Evolutionary conservation across 2,113 vertebrate species (phyloP), one percentile per base, ranked within the genome.

Genomic region (Esox niger): DNA sequence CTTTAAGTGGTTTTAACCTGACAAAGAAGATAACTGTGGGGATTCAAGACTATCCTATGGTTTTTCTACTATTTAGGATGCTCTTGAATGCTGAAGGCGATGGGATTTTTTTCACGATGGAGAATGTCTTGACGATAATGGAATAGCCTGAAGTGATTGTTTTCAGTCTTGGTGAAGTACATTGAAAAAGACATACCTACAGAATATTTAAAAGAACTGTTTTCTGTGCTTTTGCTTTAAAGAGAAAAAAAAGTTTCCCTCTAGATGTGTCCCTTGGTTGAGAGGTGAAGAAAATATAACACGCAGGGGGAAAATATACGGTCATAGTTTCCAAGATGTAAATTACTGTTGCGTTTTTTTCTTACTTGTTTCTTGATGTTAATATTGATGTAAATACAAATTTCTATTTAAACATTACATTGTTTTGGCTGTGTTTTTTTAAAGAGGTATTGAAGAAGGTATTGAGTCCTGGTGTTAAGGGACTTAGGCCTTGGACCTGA

Each of bases 381-480:
- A 92, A 95, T 95, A 94, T 94, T 88, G 74, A 91, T 95, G 96
- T 97, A 98, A 98, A 98, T 98, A 98, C 94, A 98, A 92, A 93
- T 95, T 98, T 96, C 91, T 98, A 95, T 98, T 97, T 96, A 95
- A 96, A 94, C 91, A 88, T 86, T 86, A 86, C 62, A 60, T 7
- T 26, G 76, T 72, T 49, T 80, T 26, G 64, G 8, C 11, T 70
- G 15, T 54, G 49, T 74, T 31, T 66, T 73, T 64, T 2, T 4
- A 13, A 1, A 58, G 20, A 38, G 10, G 9, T 1, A 59, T 6
- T 20, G n/a, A n/a, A 3, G 13, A 43, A 43, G 38, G 15, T 10
- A 43, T 15, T 43, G 38, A 43, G 13, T 15, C 3, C 15, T 43
- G 13, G 38, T 3, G 5, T 26, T 64, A 21, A 15, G 20, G 23